phyloP scores from a whole-genome alignment of 2,888 invertebrate genomes.

The Brachypalpus laphriformis region DNA sequence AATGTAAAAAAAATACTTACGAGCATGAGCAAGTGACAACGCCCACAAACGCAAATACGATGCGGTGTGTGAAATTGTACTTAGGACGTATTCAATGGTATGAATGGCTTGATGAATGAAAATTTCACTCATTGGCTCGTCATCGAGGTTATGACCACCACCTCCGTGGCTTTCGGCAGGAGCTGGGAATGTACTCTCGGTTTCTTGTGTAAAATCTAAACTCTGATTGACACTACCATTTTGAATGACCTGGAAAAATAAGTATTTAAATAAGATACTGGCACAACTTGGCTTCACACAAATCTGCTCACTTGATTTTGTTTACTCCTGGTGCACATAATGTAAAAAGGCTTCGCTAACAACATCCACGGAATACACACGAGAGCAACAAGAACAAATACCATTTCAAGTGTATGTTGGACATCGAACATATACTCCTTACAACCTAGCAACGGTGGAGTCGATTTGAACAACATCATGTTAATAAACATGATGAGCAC shows the following conservation, averaged over 20 bases:
- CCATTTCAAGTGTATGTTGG: slow-evolving; percentile 89
- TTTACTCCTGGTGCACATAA: slow-evolving; percentile 82
- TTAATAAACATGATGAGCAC: slow-evolving; percentile 91
- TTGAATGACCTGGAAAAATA: slow-evolving; percentile 77
- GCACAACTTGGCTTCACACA: background rate
- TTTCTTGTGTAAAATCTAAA: slow-evolving; percentile 86
- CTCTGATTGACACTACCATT: slow-evolving; percentile 87
- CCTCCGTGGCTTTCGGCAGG: slow-evolving; percentile 82
- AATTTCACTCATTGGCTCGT: slow-evolving; percentile 91
- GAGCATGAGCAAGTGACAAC: slow-evolving; percentile 96
- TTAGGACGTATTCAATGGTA: slow-evolving; percentile 97
- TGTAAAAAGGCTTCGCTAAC: slow-evolving; percentile 93
- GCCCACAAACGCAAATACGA: slow-evolving; percentile 99
- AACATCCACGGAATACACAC: slow-evolving; percentile 97
- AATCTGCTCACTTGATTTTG: slow-evolving; percentile 77
- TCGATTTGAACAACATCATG: slow-evolving; percentile 89
- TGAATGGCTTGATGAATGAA: slow-evolving; percentile 97
- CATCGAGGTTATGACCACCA: slow-evolving; percentile 81
- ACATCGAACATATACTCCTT: slow-evolving; percentile 87
- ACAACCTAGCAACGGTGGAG: slow-evolving; percentile 82
- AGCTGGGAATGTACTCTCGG: slow-evolving; percentile 77
- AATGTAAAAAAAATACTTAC: slow-evolving; percentile 85
- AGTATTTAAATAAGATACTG: background rate
- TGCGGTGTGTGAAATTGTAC: slow-evolving; percentile 98
- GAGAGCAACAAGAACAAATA: slow-evolving; percentile 91